Percentiles rank a stretch among this genome's conserved stretches.
Evolutionary conservation across 2,113 vertebrate genomes (phyloP).

Genomic region (Parus major): DNA sequence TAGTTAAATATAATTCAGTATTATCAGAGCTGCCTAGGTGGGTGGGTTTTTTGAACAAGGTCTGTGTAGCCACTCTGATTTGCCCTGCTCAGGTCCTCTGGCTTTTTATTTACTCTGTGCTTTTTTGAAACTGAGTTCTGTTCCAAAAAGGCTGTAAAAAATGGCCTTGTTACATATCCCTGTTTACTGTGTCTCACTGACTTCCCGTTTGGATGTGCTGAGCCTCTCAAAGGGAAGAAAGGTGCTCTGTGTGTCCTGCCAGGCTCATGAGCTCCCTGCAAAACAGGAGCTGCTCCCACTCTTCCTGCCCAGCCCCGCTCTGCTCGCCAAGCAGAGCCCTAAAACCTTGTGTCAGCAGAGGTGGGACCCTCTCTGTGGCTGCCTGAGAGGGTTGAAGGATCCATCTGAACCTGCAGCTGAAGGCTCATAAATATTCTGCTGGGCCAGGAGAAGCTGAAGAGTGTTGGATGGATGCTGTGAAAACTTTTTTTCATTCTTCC

Average conservation of each 20-base stretch:
- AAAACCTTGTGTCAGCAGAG: not conserved
- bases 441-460: not conserved
- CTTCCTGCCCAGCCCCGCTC: not conserved
- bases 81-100: not conserved
- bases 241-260: slow-evolving; percentile 5
- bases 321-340: not conserved
- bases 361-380: not conserved
- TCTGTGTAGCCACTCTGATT: not conserved
- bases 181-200: slow-evolving; percentile 49
- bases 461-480: not conserved
- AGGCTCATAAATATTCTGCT: not conserved
- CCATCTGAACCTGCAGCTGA: not conserved
- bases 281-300: not conserved
- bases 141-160: slow-evolving; percentile 12
- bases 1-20: not conserved
- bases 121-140: not conserved
- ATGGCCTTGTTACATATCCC: not conserved
- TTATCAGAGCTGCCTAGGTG: not conserved
- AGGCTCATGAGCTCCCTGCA: not conserved
- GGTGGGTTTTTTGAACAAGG: not conserved
- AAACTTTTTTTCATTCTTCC: not conserved
- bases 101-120: slow-evolving; percentile 3
- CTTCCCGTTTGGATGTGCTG: slow-evolving; percentile 57
- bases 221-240: not conserved
- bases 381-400: not conserved